Evolutionary conservation across 2,113 vertebrate species (phyloP).

Genomic region (Lipophrys pholis): DNA sequence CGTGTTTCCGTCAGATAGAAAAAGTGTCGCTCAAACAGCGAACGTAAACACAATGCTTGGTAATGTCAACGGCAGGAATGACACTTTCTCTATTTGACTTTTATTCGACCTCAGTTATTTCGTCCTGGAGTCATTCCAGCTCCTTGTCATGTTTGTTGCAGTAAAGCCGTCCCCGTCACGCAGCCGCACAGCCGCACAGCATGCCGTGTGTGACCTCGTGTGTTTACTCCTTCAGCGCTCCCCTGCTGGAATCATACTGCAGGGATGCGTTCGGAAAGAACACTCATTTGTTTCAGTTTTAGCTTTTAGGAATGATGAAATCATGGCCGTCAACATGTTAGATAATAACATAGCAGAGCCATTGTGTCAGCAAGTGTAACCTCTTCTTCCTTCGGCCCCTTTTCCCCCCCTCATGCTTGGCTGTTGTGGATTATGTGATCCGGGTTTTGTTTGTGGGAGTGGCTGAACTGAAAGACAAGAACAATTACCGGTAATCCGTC

Average conservation of each 20-base stretch:
- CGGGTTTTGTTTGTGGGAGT: conserved; percentile 27
- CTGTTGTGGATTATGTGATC: conserved; percentile 16
- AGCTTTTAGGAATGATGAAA: conserved; percentile 29
- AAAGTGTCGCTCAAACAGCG: no score
- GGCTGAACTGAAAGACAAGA: neutral
- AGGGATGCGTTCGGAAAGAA: conserved; percentile 7
- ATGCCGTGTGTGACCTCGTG: neutral
- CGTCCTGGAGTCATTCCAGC: no score
- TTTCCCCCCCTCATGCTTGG: neutral
- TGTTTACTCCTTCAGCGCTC: neutral
- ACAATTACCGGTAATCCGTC: neutral
- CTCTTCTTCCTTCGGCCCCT: neutral
- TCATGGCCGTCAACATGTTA: conserved; percentile 32
- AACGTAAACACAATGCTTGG: no score
- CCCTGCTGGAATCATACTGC: conserved; percentile 1
- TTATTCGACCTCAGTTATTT: no score
- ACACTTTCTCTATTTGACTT: no score
- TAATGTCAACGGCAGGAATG: no score
- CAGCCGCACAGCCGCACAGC: neutral
- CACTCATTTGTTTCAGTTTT: neutral
- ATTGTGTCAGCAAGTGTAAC: conserved; percentile 33
- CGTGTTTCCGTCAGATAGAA: no score
- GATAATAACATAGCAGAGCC: conserved; percentile 49
- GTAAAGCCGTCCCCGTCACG: no score
- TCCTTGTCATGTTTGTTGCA: no score